A percentile compares a stretch with the other conserved stretches of the same genome.
Evolutionary conservation across 1,140 invertebrate genomes (phyloP).

Genomic region (Oppia nitens): DNA sequence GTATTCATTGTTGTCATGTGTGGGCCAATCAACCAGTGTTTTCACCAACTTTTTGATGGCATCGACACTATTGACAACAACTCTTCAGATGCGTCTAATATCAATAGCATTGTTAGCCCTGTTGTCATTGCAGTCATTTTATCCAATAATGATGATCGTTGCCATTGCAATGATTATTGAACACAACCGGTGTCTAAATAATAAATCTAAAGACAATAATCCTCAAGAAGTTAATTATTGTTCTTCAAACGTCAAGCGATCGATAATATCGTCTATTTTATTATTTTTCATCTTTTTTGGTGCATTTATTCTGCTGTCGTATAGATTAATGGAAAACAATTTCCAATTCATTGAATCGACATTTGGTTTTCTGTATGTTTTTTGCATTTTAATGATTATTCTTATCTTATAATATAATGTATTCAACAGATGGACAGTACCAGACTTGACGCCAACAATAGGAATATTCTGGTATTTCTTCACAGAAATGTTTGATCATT

Average conservation of each 20-base stretch:
- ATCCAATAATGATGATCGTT: constrained; percentile 64
- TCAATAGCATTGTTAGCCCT: constrained; percentile 50
- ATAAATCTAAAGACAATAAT: constrained; percentile 15
- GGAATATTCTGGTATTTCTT: constrained; percentile 99
- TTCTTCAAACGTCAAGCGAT: not conserved
- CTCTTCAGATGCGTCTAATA: constrained; percentile 35
- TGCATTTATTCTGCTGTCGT: constrained; percentile 30
- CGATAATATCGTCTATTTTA: not conserved
- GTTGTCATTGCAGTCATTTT: constrained; percentile 63
- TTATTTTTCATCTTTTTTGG: constrained; percentile 20
- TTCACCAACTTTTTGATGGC: constrained; percentile 69
- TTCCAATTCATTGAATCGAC: constrained; percentile 57
- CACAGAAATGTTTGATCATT: constrained; percentile 99
- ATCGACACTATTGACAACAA: constrained; percentile 41
- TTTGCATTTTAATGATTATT: not conserved
- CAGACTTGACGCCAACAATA: constrained; percentile 88
- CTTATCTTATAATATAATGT: constrained; percentile 2
- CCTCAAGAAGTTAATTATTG: constrained; percentile 11
- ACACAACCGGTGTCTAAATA: constrained; percentile 20
- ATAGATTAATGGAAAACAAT: constrained; percentile 33
- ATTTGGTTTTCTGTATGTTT: constrained; percentile 63
- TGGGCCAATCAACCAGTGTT: constrained; percentile 74
- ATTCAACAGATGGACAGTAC: constrained; percentile 43
- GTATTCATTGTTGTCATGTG: constrained; percentile 70
- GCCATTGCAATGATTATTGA: constrained; percentile 46